Evolutionary conservation across 2,797 vertebrate species (phyloP).

Genomic region (Epinephelus malabaricus): DNA sequence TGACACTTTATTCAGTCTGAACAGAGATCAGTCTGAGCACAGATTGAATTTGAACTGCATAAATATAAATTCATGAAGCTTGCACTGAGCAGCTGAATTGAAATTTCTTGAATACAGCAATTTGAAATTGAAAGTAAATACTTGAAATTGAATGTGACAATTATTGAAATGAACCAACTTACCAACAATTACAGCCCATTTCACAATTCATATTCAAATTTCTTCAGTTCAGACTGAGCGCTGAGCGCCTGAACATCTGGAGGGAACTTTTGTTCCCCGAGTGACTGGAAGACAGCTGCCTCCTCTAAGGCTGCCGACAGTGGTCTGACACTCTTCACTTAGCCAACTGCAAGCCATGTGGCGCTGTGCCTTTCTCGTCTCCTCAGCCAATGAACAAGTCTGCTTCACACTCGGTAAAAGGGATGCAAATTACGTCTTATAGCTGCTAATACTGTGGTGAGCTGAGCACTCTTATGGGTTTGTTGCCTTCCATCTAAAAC

Average conservation of each 20-base stretch:
- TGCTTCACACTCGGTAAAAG: constrained; percentile 63
- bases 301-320: constrained; percentile 62
- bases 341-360: constrained; percentile 64
- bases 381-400: constrained; percentile 58
- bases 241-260: constrained; percentile 72
- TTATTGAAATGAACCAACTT: constrained; percentile 59
- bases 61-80: constrained; percentile 46
- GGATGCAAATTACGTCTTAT: constrained; percentile 68
- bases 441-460: constrained; percentile 32
- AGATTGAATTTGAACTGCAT: constrained; percentile 38
- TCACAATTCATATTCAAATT: constrained; percentile 68
- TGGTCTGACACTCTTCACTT: constrained; percentile 64
- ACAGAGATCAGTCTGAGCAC: constrained; percentile 37
- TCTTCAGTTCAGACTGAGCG: constrained; percentile 51
- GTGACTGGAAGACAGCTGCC: constrained; percentile 74
- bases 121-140: constrained; percentile 59
- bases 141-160: constrained; percentile 55
- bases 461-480: constrained; percentile 31
- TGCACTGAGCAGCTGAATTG: constrained; percentile 15
- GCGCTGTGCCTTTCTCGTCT: constrained; percentile 58
- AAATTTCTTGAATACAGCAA: constrained; percentile 30
- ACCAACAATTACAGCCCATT: constrained; percentile 41
- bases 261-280: constrained; percentile 66
- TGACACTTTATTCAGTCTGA: constrained; percentile 39
- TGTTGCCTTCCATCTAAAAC: constrained; percentile 31